Base-by-base conservation (phyloP, 2,888 invertebrate species). In the Amphipyra tragopoginis region DNA sequence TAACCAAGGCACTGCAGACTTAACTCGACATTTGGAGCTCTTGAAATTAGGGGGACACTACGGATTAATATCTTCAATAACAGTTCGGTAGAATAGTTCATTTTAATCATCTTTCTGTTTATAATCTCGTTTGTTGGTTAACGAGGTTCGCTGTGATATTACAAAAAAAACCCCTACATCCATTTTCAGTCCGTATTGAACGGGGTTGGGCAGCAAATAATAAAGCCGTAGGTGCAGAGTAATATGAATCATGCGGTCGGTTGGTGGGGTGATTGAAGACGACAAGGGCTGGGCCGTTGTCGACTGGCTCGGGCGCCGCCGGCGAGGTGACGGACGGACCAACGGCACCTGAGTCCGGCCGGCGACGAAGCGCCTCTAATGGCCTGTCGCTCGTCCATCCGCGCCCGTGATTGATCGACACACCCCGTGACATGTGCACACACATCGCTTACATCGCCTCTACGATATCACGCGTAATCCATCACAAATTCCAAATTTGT, bases 361-460 rank as follows among this genome's bases (percentile, higher is more conserved):
- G 76, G 71, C 87, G 85, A 85, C 85, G 84, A 83, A 83, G 81
- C 86, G 83, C 82, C 86, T 64, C 93, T 93, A 93, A 94, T 93
- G 93, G 93, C 88, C 90, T 93, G 93, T 93, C 93, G 87, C 83
- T 84, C 89, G 91, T 91, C 91, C 92, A 90, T 91, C 90, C 90
- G 85, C 86, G 83, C 72, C 85, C 66, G 90, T 93, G 93, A 93
- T 93, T 93, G 93, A 94, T 94, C 91, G 93, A 90, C 91, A 87
- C 88, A 85, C 88, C 87, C 84, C 84, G 83, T 88, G 90, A 89
- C 88, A 87, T 86, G 90, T 86, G 88, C 87, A 88, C 91, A 88
- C 87, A 88, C 86, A 86, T 86, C 86, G 86, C 88, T 87, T 86
- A 89, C 86, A 89, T 86, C 81, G 87, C 83, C 82, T 84, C 84